A percentile compares a stretch with the other conserved stretches of the same genome.
Conservation (phyloP, 2,113 vertebrate species). For the Platysteira castanea region DNA sequence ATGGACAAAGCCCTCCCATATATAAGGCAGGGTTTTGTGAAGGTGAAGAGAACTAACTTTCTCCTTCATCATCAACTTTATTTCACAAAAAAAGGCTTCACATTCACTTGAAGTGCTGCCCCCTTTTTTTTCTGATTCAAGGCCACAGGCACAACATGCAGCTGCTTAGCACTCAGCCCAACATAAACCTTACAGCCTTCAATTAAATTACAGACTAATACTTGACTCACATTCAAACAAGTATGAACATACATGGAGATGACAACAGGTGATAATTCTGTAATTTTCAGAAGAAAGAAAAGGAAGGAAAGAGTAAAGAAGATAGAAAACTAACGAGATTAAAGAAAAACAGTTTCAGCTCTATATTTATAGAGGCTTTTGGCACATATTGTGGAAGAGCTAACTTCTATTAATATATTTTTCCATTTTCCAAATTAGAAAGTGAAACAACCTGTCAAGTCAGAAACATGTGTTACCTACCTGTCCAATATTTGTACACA, state of each 20-base stretch:
- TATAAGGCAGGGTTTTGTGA: not conserved
- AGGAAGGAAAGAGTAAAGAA: not conserved
- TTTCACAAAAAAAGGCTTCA: not conserved
- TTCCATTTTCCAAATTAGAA: conserved; percentile 13
- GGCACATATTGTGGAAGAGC: not conserved
- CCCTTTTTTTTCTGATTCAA: not conserved
- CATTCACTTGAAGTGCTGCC: not conserved
- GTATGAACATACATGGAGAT: conserved; percentile 43
- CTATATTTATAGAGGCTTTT: conserved; percentile 12
- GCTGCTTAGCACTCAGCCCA: not conserved
- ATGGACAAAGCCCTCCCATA: not conserved
- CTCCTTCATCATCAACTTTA: not conserved
- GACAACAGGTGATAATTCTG: conserved; percentile 46
- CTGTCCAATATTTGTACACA: not conserved
- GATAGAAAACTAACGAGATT: not conserved
- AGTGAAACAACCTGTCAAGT: not conserved
- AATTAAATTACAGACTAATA: conserved; percentile 16
- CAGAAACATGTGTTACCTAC: not conserved
- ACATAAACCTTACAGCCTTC: not conserved
- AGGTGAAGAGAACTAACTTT: not conserved
- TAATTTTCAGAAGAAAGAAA: conserved; percentile 26
- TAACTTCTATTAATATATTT: not conserved
- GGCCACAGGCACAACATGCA: not conserved
- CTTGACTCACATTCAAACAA: conserved; percentile 45
- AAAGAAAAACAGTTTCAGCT: not conserved